Evolutionary conservation across 2,113 vertebrate genomes (phyloP).

Genomic region (Microcebus jonahi): DNA sequence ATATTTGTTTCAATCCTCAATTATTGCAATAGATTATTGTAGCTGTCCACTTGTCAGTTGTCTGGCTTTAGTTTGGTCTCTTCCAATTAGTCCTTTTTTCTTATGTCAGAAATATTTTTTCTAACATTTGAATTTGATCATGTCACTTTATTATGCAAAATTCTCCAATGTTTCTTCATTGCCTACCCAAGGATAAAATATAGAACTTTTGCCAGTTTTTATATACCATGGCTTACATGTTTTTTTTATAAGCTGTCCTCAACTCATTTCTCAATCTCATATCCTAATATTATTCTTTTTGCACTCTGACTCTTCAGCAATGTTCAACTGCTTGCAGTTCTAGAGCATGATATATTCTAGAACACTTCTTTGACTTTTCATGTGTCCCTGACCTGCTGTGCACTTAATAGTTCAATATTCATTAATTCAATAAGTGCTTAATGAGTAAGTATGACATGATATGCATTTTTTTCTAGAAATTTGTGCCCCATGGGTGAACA

Average conservation of each 20-base stretch:
- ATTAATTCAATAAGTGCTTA: neutral
- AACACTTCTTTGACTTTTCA: neutral
- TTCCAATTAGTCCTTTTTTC: neutral
- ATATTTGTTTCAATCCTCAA: neutral
- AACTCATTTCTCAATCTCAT: neutral
- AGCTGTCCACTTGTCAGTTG: neutral
- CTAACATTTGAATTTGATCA: neutral
- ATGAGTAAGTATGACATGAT: neutral
- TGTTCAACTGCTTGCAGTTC: neutral
- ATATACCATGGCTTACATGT: neutral
- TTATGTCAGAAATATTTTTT: neutral
- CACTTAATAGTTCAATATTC: neutral
- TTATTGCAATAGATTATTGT: neutral
- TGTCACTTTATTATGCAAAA: neutral
- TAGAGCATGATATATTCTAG: neutral
- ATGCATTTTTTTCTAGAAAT: neutral
- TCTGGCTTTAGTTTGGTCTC: neutral
- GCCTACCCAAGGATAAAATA: neutral
- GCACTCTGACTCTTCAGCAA: neutral
- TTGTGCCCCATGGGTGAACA: neutral
- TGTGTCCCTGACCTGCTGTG: neutral
- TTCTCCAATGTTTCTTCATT: neutral
- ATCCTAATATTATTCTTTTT: neutral
- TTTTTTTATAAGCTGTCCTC: neutral
- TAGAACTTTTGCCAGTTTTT: neutral